Evolutionary conservation across 2,888 invertebrate species (phyloP), one percentile per base, ranked within the genome.

Genomic region (Tetheella fluctuosa): DNA sequence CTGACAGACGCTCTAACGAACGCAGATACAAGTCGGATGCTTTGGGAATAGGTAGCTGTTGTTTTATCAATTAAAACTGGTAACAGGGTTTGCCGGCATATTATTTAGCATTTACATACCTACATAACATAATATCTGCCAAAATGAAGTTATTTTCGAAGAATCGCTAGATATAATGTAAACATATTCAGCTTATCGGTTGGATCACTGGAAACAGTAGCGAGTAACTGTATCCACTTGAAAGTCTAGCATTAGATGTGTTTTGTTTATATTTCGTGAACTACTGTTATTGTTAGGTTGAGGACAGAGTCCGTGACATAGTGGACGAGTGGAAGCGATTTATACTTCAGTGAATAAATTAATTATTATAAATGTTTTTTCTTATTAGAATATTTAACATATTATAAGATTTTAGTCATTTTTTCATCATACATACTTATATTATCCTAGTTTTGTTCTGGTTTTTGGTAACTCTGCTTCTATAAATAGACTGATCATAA

Each of bases 251-350:
- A 70, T 70, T 73, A 74, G 73, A 68, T 72, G 65, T 65, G 74
- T 76, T 81, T 81, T 88, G 86, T 86, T 88, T 87, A 88, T 84
- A 80, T 85, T 88, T 85, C 74, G 81, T 83, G 81, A 73, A 78
- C 83, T 85, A 81, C 81, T 81, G 82, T 79, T 81, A 76, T 81
- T 79, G 71, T 77, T 70, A 61, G 67, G 62, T 30, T 55, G 55
- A 13, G 73, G 59, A 39, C 62, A 70, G 57, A 71, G 76, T 66
- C 20, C 52, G n/a, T 56, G 63, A 54, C 39, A 39, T 17, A 20
- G 13, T 52, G 37, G 55, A 30, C 6, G 28, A 53, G 52, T 52
- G 15, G 37, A 37, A 15, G 12, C 37, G 15, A 37, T 37, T 2
- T 37, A 15, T 4, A 37, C 37, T 37, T 37, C 4, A 3, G 15